Evolutionary conservation across 1,140 invertebrate species (phyloP).

Genomic region (Ceratosolen fusciceps): DNA sequence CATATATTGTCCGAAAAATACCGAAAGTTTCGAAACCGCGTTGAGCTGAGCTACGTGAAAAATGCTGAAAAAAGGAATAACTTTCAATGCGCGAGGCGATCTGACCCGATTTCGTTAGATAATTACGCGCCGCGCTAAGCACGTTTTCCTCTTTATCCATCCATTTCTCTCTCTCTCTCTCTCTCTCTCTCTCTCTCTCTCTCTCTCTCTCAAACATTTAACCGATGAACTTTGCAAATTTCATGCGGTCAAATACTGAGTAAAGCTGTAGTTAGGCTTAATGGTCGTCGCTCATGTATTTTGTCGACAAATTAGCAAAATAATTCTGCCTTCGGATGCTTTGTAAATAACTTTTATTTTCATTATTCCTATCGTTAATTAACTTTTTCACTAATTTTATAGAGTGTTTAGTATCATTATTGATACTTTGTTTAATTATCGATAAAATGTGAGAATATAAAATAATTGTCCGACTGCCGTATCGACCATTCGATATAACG

Average conservation of each 20-base stretch:
- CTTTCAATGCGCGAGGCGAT: background rate
- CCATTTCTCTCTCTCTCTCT: too few species aligned
- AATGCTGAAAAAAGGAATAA: slow-evolving; percentile 24
- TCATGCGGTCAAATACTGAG: slow-evolving; percentile 26
- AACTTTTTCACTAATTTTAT: background rate
- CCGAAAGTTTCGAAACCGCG: background rate
- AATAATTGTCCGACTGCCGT: background rate
- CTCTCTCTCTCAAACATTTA: too few species aligned
- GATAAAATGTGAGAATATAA: background rate
- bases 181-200: too few species aligned
- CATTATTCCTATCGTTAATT: background rate
- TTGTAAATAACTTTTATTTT: background rate
- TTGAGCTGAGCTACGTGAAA: background rate
- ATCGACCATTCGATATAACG: background rate
- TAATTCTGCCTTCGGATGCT: slow-evolving; percentile 2
- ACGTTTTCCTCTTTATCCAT: background rate
- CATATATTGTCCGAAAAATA: background rate
- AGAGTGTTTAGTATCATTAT: background rate
- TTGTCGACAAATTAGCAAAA: slow-evolving; percentile 28
- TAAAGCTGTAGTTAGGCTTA: slow-evolving; percentile 30
- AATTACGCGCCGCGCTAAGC: slow-evolving; percentile 29
- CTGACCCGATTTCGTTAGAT: slow-evolving; percentile 20
- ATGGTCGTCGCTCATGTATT: slow-evolving; percentile 3
- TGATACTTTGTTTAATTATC: background rate
- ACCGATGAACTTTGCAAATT: slow-evolving; percentile 41